These are phyloP conservation scores for Eilema depressum DNA, from an alignment of 2,888 invertebrate genomes.

Conservation along the genomic window DNA sequence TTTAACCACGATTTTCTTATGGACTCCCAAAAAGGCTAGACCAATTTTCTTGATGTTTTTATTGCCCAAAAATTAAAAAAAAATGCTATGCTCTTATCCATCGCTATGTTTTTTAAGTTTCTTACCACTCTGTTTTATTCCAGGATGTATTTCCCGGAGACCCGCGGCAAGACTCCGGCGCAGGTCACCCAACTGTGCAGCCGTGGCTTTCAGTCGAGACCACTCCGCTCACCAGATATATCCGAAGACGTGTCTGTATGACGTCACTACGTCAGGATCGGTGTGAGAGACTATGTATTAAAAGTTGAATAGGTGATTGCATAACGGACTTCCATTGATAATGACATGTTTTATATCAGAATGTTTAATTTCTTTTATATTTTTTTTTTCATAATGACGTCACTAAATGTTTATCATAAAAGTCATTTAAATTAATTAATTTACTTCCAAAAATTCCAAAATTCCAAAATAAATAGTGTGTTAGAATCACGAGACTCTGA, in stretches of 20 bases:
- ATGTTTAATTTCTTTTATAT: neutral
- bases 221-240: conserved; percentile 47
- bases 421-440: too few relatives aligned
- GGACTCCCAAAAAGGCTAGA: too few relatives aligned
- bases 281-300: conserved; percentile 2
- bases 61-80: too few relatives aligned
- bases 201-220: conserved; percentile 87
- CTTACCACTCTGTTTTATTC: neutral
- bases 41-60: too few relatives aligned
- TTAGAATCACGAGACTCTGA: too few relatives aligned
- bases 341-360: neutral
- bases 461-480: too few relatives aligned
- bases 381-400: too few relatives aligned
- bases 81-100: too few relatives aligned
- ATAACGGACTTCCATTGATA: neutral
- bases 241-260: conserved; percentile 32
- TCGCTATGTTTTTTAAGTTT: too few relatives aligned
- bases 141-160: conserved; percentile 92
- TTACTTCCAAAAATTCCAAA: too few relatives aligned
- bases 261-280: conserved; percentile 24
- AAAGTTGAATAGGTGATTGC: neutral
- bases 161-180: conserved; percentile 89
- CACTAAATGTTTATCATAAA: too few relatives aligned
- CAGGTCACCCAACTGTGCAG: conserved; percentile 89
- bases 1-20: too few relatives aligned